A percentile compares a stretch with the other conserved stretches of the same genome.
phyloP scores from a whole-genome alignment of 1,140 invertebrate genomes.

The Diabrotica undecimpunctata region DNA sequence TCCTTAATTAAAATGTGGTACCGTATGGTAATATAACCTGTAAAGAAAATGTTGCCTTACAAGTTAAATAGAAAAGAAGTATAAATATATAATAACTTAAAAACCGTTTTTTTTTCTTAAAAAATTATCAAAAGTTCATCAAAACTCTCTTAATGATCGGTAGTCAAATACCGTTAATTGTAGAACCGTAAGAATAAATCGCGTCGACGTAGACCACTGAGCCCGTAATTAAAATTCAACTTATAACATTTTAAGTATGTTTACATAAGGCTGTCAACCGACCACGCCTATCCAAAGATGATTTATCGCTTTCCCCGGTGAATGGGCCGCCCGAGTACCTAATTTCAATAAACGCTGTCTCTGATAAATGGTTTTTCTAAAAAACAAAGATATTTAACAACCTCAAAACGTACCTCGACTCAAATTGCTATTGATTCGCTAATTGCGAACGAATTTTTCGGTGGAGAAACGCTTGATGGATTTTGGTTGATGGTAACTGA shows the following conservation, averaged over 20 bases:
- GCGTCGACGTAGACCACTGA: not conserved
- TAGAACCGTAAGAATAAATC: not conserved
- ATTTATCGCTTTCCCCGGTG: slow-evolving; percentile 35
- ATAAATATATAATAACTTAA: too few relatives aligned
- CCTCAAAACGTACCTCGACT: slow-evolving; percentile 5
- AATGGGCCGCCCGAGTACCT: slow-evolving; percentile 36
- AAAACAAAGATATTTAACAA: slow-evolving; percentile 29
- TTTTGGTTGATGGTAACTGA: too few relatives aligned
- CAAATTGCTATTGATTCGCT: slow-evolving; percentile 17
- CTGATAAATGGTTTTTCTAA: slow-evolving; percentile 37
- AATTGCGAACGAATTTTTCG: slow-evolving; percentile 11
- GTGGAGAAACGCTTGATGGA: too few relatives aligned
- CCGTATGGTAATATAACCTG: too few relatives aligned
- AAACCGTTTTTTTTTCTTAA: not conserved
- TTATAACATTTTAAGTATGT: slow-evolving; percentile 27
- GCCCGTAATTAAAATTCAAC: slow-evolving; percentile 19
- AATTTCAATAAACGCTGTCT: slow-evolving; percentile 35
- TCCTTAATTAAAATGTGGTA: too few relatives aligned
- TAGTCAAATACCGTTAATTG: slow-evolving; percentile 6
- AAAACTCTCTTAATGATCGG: not conserved
- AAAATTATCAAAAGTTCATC: not conserved
- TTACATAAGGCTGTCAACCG: slow-evolving; percentile 36
- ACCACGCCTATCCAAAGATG: slow-evolving; percentile 30
- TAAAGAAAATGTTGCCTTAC: too few relatives aligned
- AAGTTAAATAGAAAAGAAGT: too few relatives aligned